A percentile compares a stretch with the other conserved stretches of the same genome.
Conservation (phyloP, 2,113 vertebrate genomes). For the Archilochus colubris region DNA sequence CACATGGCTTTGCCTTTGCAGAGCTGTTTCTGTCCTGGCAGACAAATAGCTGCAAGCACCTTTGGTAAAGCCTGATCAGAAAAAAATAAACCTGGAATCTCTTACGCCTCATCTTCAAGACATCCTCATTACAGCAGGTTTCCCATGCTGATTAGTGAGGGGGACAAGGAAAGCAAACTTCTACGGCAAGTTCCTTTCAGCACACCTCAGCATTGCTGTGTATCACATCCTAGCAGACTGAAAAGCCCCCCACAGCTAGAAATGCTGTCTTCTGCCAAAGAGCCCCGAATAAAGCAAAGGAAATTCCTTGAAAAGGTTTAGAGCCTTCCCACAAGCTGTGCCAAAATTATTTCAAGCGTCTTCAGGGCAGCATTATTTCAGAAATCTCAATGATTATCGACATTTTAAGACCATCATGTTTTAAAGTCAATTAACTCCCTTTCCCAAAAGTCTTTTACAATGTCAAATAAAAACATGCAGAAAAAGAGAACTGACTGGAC, state of each 20-base stretch:
- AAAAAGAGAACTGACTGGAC: background rate
- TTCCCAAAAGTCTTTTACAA: background rate
- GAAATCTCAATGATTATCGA: background rate
- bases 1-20: background rate
- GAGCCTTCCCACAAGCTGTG: slow-evolving; percentile 47
- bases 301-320: slow-evolving; percentile 34
- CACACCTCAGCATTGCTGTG: background rate
- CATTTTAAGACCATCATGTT: background rate
- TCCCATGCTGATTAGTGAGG: fast-evolving
- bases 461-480: background rate
- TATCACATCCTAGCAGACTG: background rate
- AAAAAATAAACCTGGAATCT: background rate
- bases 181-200: background rate
- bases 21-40: background rate
- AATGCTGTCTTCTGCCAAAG: background rate
- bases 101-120: background rate
- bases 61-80: background rate
- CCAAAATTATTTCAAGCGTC: slow-evolving; percentile 14
- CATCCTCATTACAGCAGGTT: background rate
- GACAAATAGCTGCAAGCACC: background rate
- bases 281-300: slow-evolving; percentile 31
- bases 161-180: background rate
- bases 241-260: background rate
- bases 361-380: background rate
- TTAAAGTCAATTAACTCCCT: background rate